phyloP scores from a whole-genome alignment of 2,888 invertebrate species.

The Colletes collaris region DNA sequence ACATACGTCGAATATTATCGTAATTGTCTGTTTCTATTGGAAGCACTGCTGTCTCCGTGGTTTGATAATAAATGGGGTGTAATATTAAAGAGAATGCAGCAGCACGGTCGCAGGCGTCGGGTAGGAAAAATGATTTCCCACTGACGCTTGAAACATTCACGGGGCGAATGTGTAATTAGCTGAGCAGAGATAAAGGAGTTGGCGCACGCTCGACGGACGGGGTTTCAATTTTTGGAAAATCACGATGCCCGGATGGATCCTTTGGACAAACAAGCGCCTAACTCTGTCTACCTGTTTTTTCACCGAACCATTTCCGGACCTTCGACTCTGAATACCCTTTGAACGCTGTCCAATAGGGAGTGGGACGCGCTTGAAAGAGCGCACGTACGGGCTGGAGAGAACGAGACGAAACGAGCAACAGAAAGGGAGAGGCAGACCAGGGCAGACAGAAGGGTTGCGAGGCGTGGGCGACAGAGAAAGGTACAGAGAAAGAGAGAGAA shows the following conservation, averaged over 20 bases:
- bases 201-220: not conserved
- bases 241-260: conserved; percentile 43
- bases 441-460: conserved; percentile 15
- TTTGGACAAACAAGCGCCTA: conserved; percentile 61
- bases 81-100: not conserved
- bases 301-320: conserved; percentile 66
- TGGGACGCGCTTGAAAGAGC: conserved; percentile 57
- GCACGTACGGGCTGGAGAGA: conserved; percentile 46
- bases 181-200: conserved; percentile 12
- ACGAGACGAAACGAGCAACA: conserved; percentile 30
- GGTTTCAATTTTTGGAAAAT: conserved; percentile 52
- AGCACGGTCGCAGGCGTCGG: not conserved
- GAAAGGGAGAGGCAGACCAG: conserved; percentile 12
- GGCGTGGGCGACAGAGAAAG: not conserved
- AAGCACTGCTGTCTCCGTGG: too few relatives aligned
- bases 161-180: conserved; percentile 23
- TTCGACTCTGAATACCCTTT: conserved; percentile 71
- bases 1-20: too few relatives aligned
- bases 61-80: not conserved
- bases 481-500: conserved; percentile 26
- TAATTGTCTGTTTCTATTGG: too few relatives aligned
- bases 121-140: not conserved
- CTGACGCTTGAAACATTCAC: not conserved
- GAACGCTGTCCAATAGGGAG: conserved; percentile 65
- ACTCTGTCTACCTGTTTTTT: conserved; percentile 60